Percentiles rank a stretch among this genome's conserved stretches.
Conservation (phyloP, 1,140 invertebrate species). For the Lanistes nyassanus region DNA sequence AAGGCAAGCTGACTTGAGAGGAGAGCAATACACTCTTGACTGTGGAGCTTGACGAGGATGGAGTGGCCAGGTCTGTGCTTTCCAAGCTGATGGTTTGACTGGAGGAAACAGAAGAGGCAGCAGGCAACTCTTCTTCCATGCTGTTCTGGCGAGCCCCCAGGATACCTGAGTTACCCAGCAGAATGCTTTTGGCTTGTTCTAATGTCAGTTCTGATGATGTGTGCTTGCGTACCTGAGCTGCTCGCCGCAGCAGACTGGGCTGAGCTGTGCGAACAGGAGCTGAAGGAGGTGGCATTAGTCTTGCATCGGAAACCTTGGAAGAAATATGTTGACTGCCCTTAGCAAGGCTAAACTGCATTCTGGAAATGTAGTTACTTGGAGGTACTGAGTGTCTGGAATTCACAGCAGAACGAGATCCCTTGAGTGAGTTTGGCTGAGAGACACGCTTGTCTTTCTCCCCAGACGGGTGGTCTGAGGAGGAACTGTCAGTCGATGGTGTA, state of each 20-base stretch:
- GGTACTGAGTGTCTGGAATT: constrained; percentile 10
- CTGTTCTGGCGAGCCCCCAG: constrained; percentile 18
- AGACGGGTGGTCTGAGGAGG: neutral
- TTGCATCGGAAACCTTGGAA: constrained; percentile 22
- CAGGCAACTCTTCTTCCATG: neutral
- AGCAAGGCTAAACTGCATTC: neutral
- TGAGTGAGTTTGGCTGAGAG: neutral
- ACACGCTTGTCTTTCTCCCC: neutral
- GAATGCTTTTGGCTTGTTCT: constrained; percentile 56
- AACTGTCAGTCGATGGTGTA: constrained; percentile 30
- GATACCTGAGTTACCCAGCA: constrained; percentile 52
- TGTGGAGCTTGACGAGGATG: constrained; percentile 5
- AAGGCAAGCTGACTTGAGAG: constrained; percentile 8
- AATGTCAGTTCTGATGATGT: constrained; percentile 46
- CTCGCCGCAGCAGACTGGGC: constrained; percentile 35
- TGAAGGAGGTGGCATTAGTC: constrained; percentile 48
- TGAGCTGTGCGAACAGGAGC: constrained; percentile 22
- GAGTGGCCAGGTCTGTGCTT: too few species aligned
- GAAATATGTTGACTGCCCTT: constrained; percentile 5
- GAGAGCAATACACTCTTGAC: constrained; percentile 2
- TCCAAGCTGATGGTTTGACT: neutral
- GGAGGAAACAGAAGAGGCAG: neutral
- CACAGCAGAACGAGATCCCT: too few species aligned
- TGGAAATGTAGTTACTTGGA: neutral
- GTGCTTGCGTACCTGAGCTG: constrained; percentile 29